Evolutionary conservation across 2,888 invertebrate species (phyloP), one percentile per base, ranked within the genome.

Genomic region (Falcaria lacertinaria): DNA sequence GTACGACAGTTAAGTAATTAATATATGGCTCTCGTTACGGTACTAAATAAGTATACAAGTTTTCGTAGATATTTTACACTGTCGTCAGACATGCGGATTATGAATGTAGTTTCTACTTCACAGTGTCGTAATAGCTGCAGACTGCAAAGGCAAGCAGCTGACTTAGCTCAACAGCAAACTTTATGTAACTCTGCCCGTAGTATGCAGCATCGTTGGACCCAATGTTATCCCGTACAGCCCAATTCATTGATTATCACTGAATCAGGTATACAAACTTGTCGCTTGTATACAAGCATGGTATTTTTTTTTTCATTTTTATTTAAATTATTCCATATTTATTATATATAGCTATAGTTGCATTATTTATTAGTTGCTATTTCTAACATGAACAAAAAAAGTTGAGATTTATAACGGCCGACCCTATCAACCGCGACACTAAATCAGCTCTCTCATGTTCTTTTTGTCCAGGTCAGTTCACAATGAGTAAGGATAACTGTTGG

Each of bases 81-180:
- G 3, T 19, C 3, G 6, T 6, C 19, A 19, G 19, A 1, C 8
- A 11, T 7, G 28, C 11, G 11, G 28, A 28, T 28, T 11, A 28
- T 28, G 42, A 45, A 45, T 45, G 33, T 48, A 48, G 34, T 34
- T 39, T 34, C 22, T 22, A 22, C 22, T 15, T 25, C 15, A 14
- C 44, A 47, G 48, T 44, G 37, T 52, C 60, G 60, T 65, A 68
- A 71, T 69, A 61, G 69, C 56, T 55, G 60, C 43, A 51, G 41
- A 56, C 34, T 50, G 50, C 49, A 53, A 44, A 64, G 57, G 57
- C 62, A 58, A 61, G 57, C 58, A 63, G 60, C 70, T 60, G 66
- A 74, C 62, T 75, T 74, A 73, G 72, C 74, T 66, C 64, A 63
- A 67, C 60, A 57, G 68, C 67, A 74, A 80, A 78, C 74, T 75